phyloP scores from a whole-genome alignment of 2,113 vertebrate genomes.

The Thermophis baileyi region DNA sequence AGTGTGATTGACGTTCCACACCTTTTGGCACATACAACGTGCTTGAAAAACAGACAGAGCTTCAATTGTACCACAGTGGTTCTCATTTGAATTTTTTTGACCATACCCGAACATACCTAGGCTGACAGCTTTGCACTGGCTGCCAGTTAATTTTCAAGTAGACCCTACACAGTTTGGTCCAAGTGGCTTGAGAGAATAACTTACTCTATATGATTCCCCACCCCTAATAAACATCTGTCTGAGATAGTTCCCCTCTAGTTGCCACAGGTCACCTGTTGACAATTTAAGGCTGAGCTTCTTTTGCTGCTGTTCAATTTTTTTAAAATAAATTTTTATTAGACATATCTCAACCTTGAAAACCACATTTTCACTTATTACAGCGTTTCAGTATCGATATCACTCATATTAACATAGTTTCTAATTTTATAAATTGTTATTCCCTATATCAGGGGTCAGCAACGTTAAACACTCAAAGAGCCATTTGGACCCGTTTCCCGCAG shows the following conservation, averaged over 20 bases:
- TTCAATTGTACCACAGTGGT: background rate
- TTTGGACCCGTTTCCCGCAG: no score
- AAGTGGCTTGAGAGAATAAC: background rate
- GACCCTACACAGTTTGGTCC: background rate
- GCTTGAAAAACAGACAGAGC: background rate
- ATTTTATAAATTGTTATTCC: no score
- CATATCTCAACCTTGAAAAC: no score
- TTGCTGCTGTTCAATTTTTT: background rate
- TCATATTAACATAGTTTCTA: no score
- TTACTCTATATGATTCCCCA: background rate
- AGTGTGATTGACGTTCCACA: background rate
- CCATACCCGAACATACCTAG: background rate
- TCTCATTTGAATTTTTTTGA: background rate
- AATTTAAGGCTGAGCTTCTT: background rate
- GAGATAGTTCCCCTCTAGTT: background rate
- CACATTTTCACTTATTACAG: no score
- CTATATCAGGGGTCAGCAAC: no score
- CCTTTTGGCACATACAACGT: background rate
- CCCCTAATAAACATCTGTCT: background rate
- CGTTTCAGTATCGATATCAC: no score
- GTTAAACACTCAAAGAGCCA: no score
- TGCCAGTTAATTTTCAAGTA: background rate
- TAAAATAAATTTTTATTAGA: no score
- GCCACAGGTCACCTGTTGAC: background rate
- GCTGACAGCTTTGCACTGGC: background rate